Base-by-base conservation (phyloP, 2,888 invertebrate genomes). In the Chrysotoxum bicinctum region DNA sequence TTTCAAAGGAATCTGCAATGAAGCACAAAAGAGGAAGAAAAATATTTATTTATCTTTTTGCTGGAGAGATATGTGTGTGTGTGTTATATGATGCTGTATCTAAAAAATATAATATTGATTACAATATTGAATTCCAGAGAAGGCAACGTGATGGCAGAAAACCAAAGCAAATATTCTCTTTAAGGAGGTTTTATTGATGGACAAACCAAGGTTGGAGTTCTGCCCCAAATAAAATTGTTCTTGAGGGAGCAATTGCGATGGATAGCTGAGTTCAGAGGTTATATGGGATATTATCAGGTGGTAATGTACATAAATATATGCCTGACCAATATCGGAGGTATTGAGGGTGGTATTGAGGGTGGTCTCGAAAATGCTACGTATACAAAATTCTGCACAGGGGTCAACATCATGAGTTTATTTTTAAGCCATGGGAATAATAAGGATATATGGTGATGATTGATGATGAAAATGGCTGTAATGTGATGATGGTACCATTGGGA, bases 1-100 rank as follows among this genome's bases (percentile, higher is more conserved):
- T 52, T 73, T 85, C 85, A 76, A 85, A 73, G 68, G 81, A 81
- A 77, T 85, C 85, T 85, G 81, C 54, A 85, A 85, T 23, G 76
- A 73, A 73, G 26, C 9, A 32, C 60, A 32, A 10, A 32, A 45
- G 54, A 66, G 40, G 32, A 62, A n/a, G 2, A 50, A 50, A 48
- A 21, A n/a, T 45, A 45, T 45, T 12, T 35, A 66, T 66, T 66
- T 66, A 66, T 66, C 50, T 66, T 23, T 48, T 35, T 21, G 40
- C 9, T 62, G 60, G 3, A 60, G 19, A 35, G 16, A 7, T 14
- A 58, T 12, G 10, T 19, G 19, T 56, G 6, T 35, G 23, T 54
- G 54, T 30, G 7, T 7, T 26, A 26, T 26, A 26, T 26, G 26
- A 7, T 3, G 5, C 26, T 6, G 26, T 26, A 4, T 26, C 26